Evolutionary conservation across 2,113 vertebrate genomes (phyloP), one percentile per base, ranked within the genome.

Genomic region (Dasyprocta punctata): DNA sequence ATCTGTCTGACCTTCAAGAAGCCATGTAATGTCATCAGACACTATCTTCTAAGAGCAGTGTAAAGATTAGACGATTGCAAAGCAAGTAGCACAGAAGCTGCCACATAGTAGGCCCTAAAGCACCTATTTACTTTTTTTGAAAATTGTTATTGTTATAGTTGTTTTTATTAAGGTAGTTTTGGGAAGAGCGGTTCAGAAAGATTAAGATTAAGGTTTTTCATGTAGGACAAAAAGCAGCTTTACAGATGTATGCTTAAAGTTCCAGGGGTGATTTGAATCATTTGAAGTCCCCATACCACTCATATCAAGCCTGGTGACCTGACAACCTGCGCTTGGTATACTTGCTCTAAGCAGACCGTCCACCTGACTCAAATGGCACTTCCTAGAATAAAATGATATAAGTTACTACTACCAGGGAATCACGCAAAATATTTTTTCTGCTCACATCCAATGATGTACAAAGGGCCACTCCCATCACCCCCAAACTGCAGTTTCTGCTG

Each of bases 1-100:
- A 52, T 26, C 28, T 49, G 9, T 54, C 69, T 91, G 71, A 73
- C 52, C 49, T 36, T 77, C 28, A 93, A 33, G 0, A 7, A 52
- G 12, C 26, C 7, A 0, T 3, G 2, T 8, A 41, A 11, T 0
- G 16, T 65, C 82, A 67, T 47, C 0, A 38, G 52, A n/a, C 56
- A 7, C 2, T 41, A 41, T 44, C 52, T 75, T 33, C 22, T 44
- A 49, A 56, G 65, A 81, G 33, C 7, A 22, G 44, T 12, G 6
- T 36, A 61, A 47, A 71, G 61, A 78, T 49, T 22, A 67, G 5
- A 61, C 22, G 49, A 54, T 6, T 61, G 56, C 36, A 36, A 90
- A 88, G 33, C 58, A n/a, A 41, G 41, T 0, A 44, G 16, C 69
- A 36, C 7, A 77, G 47, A 24, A 9, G 28, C 33, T 52, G 6